Percentiles rank a stretch among this genome's conserved stretches.
Conservation (phyloP, 2,113 vertebrate genomes). For the Xyrauchen texanus region DNA sequence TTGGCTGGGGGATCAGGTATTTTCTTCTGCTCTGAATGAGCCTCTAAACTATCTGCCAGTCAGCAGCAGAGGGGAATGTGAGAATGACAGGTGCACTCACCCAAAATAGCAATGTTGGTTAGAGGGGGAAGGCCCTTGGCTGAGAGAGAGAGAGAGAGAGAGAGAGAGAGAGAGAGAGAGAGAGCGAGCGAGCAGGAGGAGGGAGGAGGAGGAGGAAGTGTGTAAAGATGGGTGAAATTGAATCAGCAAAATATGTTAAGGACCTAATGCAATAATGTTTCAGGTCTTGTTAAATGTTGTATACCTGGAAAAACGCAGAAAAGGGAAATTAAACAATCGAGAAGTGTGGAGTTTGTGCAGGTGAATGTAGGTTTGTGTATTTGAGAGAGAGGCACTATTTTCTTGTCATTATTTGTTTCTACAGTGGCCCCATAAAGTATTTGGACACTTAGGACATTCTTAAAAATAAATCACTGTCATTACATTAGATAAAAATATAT, state of each 20-base stretch:
- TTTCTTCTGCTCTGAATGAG: slow-evolving; percentile 50
- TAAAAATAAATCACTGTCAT: too few species aligned
- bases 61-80: slow-evolving; percentile 77
- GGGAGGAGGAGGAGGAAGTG: too few species aligned
- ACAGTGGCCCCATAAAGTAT: too few species aligned
- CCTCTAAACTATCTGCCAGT: slow-evolving; percentile 73
- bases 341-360: too few species aligned
- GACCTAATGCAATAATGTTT: neutral
- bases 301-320: too few species aligned
- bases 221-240: slow-evolving; percentile 20
- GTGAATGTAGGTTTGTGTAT: too few species aligned
- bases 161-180: neutral
- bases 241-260: neutral
- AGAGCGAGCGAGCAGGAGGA: neutral
- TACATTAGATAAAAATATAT: too few species aligned
- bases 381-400: too few species aligned
- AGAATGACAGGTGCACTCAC: slow-evolving; percentile 78
- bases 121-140: slow-evolving; percentile 23
- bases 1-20: slow-evolving; percentile 19
- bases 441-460: too few species aligned
- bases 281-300: neutral
- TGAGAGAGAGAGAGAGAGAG: neutral
- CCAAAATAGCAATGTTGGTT: slow-evolving; percentile 70
- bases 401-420: too few species aligned
- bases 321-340: too few species aligned